Evolutionary conservation across 64 coral and sea anemone genomes (phyloP), one percentile per base, ranked within the genome.

Genomic region (Porites australiensis): DNA sequence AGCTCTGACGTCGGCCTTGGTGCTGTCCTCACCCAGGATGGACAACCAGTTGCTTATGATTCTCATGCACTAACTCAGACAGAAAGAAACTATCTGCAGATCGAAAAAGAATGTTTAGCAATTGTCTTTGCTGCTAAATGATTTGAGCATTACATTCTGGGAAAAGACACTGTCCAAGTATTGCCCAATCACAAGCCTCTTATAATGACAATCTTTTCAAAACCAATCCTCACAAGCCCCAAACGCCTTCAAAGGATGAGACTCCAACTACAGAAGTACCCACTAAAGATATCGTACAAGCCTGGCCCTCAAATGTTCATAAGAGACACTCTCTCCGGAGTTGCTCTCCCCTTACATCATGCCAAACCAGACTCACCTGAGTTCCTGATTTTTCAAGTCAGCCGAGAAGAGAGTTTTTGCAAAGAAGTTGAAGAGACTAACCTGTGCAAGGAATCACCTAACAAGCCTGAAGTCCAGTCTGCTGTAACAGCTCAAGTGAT

Each of bases 231-330:
- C 47, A 49, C 22, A 79, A 74, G 54, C 18, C 74, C 74, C 8
- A 78, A 79, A 47, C 88, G 59, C 44, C 89, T 91, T 72, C 77
- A 82, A 72, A 18, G 91, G 15, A 87, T 93, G 91, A 45, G 75
- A 1, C 74, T 87, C 50, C 18, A 62, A 14, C 12, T 87, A 60
- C 82, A 93, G 47, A 86, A 78, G 45, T 93, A 64, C 72, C 47
- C 50, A 27, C 72, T 92, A 3, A 46, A 86, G 16, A 72, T 93
- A 43, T 6, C 22, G 8, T 93, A 87, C 72, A 49, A 80, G 75
- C 44, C 79, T 65, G 88, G 77, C 67, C 59, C 62, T 15, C 74
- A 71, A 71, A 90, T 72, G 60, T 90, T 90, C 77, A 60, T 88
- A 47, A 50, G 19, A 22, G 77, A 80, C 54, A 80, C 22, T 4